phyloP scores from a whole-genome alignment of 2,113 vertebrate species.

The Atherinomorus stipes region DNA sequence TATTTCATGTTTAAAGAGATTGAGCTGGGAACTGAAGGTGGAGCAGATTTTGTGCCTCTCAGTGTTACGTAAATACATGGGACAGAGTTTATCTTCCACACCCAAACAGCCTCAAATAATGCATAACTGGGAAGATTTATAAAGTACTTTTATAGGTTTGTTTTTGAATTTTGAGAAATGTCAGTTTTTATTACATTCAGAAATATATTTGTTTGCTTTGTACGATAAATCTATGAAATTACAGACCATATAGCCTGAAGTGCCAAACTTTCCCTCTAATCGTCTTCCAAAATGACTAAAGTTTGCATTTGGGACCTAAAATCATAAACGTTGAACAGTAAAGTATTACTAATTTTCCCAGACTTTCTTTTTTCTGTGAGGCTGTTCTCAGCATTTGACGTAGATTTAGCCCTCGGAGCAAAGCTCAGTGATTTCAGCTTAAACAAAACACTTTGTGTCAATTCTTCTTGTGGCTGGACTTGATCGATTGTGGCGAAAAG shows the following conservation, averaged over 20 bases:
- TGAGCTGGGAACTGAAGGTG: neutral
- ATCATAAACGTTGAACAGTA: too few relatives aligned
- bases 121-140: neutral
- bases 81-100: neutral
- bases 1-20: neutral
- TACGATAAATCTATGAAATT: neutral
- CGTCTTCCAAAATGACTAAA: too few relatives aligned
- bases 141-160: neutral
- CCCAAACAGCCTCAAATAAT: constrained; percentile 16
- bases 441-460: constrained; percentile 16
- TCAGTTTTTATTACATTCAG: neutral
- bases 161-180: neutral
- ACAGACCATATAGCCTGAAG: neutral
- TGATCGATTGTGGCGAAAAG: neutral
- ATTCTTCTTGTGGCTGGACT: constrained; percentile 22
- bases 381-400: neutral
- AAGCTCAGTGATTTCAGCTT: constrained; percentile 18
- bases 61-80: neutral
- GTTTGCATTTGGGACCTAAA: too few relatives aligned
- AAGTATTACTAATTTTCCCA: too few relatives aligned
- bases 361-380: constrained; percentile 16
- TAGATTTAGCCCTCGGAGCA: constrained; percentile 8
- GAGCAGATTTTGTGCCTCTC: neutral
- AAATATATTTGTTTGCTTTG: neutral
- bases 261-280: too few relatives aligned